These are phyloP conservation scores for Neolamprologus sp. DNA, from an alignment of 2,113 vertebrate species.

Conservation along the genomic window DNA sequence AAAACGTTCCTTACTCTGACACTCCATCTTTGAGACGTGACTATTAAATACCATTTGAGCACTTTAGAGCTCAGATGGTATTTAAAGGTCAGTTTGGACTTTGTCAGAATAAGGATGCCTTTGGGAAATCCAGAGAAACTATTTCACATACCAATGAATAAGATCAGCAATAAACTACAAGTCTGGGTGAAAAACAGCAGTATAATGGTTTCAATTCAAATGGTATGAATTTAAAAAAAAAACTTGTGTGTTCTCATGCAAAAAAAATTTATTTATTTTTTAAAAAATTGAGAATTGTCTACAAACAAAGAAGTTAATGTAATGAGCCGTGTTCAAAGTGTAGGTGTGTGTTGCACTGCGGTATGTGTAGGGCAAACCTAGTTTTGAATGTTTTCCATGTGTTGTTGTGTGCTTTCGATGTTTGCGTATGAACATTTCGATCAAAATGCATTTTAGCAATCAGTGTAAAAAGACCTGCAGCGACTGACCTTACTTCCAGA, in stretches of 20 bases:
- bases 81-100: conserved; percentile 44
- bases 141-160: conserved; percentile 42
- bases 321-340: conserved; percentile 13
- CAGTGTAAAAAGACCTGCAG: conserved; percentile 96
- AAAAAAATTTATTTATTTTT: background rate
- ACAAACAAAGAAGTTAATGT: conserved; percentile 12
- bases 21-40: background rate
- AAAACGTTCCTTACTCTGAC: background rate
- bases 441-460: conserved; percentile 89
- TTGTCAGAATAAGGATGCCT: conserved; percentile 20
- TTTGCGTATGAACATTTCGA: conserved; percentile 77
- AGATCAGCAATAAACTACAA: conserved; percentile 52
- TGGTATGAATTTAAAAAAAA: conserved; percentile 32
- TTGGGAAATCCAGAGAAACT: background rate
- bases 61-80: conserved; percentile 2
- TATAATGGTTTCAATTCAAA: conserved; percentile 77
- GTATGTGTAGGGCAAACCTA: conserved; percentile 20
- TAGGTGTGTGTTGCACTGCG: background rate
- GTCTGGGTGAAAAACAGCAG: conserved; percentile 72
- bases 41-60: conserved; percentile 19
- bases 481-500: conserved; percentile 99
- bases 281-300: background rate
- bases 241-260: conserved; percentile 51
- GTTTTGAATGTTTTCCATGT: background rate
- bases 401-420: conserved; percentile 26